These are phyloP conservation scores for Lithosia quadra DNA, from an alignment of 2,888 invertebrate genomes.

Conservation along the genomic window DNA sequence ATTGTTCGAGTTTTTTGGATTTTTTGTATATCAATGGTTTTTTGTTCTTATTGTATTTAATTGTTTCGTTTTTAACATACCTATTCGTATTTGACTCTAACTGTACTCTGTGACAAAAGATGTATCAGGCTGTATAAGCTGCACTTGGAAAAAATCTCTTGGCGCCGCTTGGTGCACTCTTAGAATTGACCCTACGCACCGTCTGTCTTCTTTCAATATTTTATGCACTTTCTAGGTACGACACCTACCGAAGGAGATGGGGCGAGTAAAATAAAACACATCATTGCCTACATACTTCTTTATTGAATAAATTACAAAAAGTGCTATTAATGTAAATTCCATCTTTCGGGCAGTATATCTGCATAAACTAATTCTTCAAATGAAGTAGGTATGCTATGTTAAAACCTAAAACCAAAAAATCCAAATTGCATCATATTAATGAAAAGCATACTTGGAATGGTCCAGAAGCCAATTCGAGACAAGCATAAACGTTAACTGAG, in stretches of 20 bases:
- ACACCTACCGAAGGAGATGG: no score
- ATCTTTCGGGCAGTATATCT: conserved; percentile 70
- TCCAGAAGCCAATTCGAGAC: conserved; percentile 60
- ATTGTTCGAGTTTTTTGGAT: no score
- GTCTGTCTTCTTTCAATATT: no score
- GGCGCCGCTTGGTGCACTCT: no score
- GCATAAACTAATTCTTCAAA: conserved; percentile 61
- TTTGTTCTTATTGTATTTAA: no score
- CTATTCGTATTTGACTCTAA: no score
- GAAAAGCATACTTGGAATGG: conserved; percentile 72
- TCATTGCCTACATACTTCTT: conserved; percentile 75
- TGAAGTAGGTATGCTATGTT: conserved; percentile 63
- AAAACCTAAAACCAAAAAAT: conserved; percentile 64
- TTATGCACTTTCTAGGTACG: background rate
- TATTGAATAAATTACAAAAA: conserved; percentile 84
- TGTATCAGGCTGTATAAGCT: no score
- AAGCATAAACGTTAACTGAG: conserved; percentile 49
- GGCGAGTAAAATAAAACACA: conserved; percentile 49
- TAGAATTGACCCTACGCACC: no score
- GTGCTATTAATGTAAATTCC: conserved; percentile 67
- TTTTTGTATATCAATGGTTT: no score
- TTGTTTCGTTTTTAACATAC: no score
- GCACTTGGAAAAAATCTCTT: no score
- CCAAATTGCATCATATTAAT: conserved; percentile 57
- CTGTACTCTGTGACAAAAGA: no score